These are phyloP conservation scores for Drosophila bocki DNA, from an alignment of 1,140 invertebrate species.

Conservation along the genomic window DNA sequence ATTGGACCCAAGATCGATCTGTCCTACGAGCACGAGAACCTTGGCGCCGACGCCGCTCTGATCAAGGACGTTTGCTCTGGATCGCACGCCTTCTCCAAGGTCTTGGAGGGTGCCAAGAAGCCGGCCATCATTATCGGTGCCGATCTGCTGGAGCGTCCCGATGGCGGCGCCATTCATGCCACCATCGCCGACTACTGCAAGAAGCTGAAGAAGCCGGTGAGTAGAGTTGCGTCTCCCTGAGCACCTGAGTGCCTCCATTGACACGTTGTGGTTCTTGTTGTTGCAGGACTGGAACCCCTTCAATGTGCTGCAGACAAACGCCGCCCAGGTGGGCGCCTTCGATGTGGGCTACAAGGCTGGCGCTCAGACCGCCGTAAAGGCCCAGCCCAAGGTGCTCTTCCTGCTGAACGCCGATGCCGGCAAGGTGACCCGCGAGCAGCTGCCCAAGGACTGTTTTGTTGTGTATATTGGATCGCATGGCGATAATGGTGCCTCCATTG, in stretches of 20 bases:
- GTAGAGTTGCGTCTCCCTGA: conserved; percentile 19
- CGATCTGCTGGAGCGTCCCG: conserved; percentile 91
- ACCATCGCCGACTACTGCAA: conserved; percentile 91
- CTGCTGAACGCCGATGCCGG: conserved; percentile 97
- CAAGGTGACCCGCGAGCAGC: conserved; percentile 90
- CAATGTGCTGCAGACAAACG: conserved; percentile 96
- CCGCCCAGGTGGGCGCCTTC: conserved; percentile 97
- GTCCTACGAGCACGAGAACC: conserved; percentile 96
- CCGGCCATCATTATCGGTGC: conserved; percentile 97
- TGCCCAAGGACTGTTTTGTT: conserved; percentile 93
- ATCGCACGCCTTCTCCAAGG: conserved; percentile 91
- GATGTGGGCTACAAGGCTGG: conserved; percentile 97
- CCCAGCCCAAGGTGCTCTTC: conserved; percentile 93
- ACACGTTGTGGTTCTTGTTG: neutral
- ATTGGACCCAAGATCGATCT: conserved; percentile 97
- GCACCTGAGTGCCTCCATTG: neutral
- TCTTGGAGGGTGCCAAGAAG: conserved; percentile 92
- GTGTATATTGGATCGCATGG: conserved; percentile 99
- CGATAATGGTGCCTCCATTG: conserved; percentile 95
- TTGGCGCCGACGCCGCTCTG: conserved; percentile 91
- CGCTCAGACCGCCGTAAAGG: conserved; percentile 89
- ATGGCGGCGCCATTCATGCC: conserved; percentile 92
- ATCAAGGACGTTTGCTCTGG: conserved; percentile 91
- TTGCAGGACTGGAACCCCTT: conserved; percentile 90
- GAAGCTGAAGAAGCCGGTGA: conserved; percentile 86